These are phyloP conservation scores for Semotilus atromaculatus DNA, from an alignment of 2,797 vertebrate species.

Conservation along the genomic window DNA sequence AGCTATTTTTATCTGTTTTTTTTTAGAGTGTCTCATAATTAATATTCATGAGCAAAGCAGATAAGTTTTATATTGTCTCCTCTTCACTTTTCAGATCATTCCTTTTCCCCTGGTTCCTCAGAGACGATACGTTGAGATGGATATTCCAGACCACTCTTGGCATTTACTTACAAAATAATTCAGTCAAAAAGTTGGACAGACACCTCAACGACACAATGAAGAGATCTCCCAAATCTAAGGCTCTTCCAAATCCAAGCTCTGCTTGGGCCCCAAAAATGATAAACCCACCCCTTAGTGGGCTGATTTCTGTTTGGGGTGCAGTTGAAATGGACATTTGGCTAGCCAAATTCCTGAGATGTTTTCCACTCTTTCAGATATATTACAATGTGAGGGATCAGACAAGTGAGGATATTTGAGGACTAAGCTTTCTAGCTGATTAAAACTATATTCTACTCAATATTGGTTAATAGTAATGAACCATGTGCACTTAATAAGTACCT, in stretches of 20 bases:
- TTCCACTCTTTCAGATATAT: constrained; percentile 26
- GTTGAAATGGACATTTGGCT: constrained; percentile 29
- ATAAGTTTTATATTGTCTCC: not conserved
- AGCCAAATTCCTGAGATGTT: constrained; percentile 45
- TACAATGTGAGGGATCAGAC: no score
- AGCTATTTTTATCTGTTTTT: not conserved
- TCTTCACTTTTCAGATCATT: not conserved
- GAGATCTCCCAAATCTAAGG: not conserved
- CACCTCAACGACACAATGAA: not conserved
- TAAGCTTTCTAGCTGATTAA: constrained; percentile 18
- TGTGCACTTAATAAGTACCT: not conserved
- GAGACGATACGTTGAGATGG: not conserved
- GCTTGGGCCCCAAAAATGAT: not conserved
- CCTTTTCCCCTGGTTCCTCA: not conserved
- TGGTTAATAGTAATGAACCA: not conserved
- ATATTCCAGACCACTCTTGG: constrained; percentile 16
- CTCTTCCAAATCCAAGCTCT: constrained; percentile 14
- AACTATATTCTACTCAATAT: not conserved
- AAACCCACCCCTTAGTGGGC: not conserved
- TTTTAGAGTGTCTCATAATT: not conserved
- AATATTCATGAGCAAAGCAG: not conserved
- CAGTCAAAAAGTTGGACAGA: constrained; percentile 26
- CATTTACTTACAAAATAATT: constrained; percentile 16
- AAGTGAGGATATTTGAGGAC: no score
- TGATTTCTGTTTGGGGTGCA: constrained; percentile 28